Evolutionary conservation across 1,140 invertebrate species (phyloP).

Genomic region (Trinorchestia longiramus): DNA sequence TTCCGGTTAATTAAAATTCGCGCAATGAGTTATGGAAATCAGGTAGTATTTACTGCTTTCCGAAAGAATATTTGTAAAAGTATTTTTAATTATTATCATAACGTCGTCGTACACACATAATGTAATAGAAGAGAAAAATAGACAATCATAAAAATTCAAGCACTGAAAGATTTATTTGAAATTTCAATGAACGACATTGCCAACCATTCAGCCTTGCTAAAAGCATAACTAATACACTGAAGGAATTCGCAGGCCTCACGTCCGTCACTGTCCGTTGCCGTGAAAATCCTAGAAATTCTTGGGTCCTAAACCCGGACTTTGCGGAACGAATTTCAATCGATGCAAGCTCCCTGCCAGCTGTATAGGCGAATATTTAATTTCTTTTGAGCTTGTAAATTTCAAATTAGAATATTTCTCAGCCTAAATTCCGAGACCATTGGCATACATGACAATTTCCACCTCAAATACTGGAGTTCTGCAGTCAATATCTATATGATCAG

Average conservation of each 20-base stretch:
- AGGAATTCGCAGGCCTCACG: constrained; percentile 6
- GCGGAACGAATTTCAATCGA: constrained; percentile 5
- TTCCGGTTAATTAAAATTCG: too few species aligned
- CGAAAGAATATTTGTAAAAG: too few species aligned
- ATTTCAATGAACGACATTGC: background rate
- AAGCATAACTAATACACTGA: background rate
- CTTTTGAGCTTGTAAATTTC: background rate
- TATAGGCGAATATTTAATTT: background rate
- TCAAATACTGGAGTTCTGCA: background rate
- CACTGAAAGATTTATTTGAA: background rate
- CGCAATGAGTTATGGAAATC: too few species aligned
- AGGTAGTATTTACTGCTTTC: too few species aligned
- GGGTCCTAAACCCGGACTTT: background rate
- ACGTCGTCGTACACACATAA: background rate
- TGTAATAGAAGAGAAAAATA: background rate
- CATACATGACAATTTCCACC: too few species aligned
- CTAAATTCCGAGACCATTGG: background rate
- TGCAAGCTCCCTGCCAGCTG: background rate
- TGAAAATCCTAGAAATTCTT: constrained; percentile 30
- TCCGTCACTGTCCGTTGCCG: background rate
- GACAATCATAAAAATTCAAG: background rate
- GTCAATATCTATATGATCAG: background rate
- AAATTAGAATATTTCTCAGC: background rate
- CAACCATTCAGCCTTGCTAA: background rate
- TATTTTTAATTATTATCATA: background rate